phyloP scores from a whole-genome alignment of 2,888 invertebrate genomes.

The Mesoligia furuncula region DNA sequence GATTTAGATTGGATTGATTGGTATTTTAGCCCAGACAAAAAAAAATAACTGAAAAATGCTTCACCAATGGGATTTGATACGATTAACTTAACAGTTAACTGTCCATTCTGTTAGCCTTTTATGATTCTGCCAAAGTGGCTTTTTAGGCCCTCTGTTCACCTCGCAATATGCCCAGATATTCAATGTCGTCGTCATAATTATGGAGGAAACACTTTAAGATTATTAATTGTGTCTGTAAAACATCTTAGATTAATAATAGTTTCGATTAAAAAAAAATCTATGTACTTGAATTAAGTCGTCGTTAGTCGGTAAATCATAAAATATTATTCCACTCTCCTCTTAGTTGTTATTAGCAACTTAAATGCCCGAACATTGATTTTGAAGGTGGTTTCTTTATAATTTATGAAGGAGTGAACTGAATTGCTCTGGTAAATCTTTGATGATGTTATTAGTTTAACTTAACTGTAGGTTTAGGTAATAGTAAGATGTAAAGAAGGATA shows the following conservation, averaged over 20 bases:
- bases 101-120: too few relatives aligned
- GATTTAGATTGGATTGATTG: too few relatives aligned
- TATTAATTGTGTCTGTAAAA: slow-evolving; percentile 40
- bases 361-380: slow-evolving; percentile 31
- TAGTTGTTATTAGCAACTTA: background rate
- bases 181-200: slow-evolving; percentile 33
- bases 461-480: slow-evolving; percentile 44
- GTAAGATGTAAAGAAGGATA: slow-evolving; percentile 50
- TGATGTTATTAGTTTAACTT: slow-evolving; percentile 60
- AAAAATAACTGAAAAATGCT: too few relatives aligned
- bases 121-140: too few relatives aligned
- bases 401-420: slow-evolving; percentile 27
- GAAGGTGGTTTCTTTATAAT: slow-evolving; percentile 37
- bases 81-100: too few relatives aligned
- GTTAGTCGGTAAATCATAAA: slow-evolving; percentile 25
- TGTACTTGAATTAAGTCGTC: slow-evolving; percentile 24
- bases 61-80: too few relatives aligned
- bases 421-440: slow-evolving; percentile 41
- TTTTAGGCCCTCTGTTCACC: too few relatives aligned
- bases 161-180: slow-evolving; percentile 24
- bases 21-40: too few relatives aligned
- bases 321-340: background rate
- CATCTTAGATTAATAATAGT: slow-evolving; percentile 24
- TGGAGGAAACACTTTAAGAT: slow-evolving; percentile 41
- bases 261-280: slow-evolving; percentile 21